These are phyloP conservation scores for Aradophagus sp. DNA, from an alignment of 1,140 invertebrate species.

Conservation along the genomic window DNA sequence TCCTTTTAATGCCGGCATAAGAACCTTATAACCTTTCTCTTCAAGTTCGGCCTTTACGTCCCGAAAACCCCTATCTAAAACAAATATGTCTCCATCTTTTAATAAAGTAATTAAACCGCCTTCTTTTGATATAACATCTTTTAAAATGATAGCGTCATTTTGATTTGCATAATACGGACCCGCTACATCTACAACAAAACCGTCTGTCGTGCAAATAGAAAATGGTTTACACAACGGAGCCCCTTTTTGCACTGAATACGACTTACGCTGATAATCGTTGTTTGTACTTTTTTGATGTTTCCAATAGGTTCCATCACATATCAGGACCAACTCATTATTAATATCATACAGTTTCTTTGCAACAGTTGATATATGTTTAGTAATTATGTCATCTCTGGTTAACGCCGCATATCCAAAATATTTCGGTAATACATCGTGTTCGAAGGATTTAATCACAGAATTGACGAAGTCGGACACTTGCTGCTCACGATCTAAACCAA, in stretches of 20 bases:
- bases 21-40: slow-evolving; percentile 16
- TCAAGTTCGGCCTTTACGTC: slow-evolving; percentile 23
- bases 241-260: slow-evolving; percentile 54
- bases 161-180: slow-evolving; percentile 26
- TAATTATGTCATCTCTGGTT: slow-evolving; percentile 25
- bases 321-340: slow-evolving; percentile 25
- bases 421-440: slow-evolving; percentile 31
- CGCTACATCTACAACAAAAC: slow-evolving; percentile 50
- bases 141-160: slow-evolving; percentile 44
- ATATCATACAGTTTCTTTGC: slow-evolving; percentile 24
- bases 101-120: slow-evolving; percentile 9
- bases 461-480: slow-evolving; percentile 17
- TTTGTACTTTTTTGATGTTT: slow-evolving; percentile 54
- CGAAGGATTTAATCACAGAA: slow-evolving; percentile 30
- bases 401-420: slow-evolving; percentile 21
- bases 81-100: slow-evolving; percentile 17
- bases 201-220: slow-evolving; percentile 53
- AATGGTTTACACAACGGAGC: slow-evolving; percentile 46
- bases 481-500: slow-evolving; percentile 31
- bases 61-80: too few species aligned
- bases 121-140: slow-evolving; percentile 13
- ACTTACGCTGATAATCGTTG: slow-evolving; percentile 48
- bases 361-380: slow-evolving; percentile 29
- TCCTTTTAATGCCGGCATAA: slow-evolving; percentile 40
- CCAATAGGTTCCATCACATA: slow-evolving; percentile 48